Evolutionary conservation across 2,888 invertebrate genomes (phyloP), one percentile per base, ranked within the genome.

Genomic region (Callinectes sapidus): DNA sequence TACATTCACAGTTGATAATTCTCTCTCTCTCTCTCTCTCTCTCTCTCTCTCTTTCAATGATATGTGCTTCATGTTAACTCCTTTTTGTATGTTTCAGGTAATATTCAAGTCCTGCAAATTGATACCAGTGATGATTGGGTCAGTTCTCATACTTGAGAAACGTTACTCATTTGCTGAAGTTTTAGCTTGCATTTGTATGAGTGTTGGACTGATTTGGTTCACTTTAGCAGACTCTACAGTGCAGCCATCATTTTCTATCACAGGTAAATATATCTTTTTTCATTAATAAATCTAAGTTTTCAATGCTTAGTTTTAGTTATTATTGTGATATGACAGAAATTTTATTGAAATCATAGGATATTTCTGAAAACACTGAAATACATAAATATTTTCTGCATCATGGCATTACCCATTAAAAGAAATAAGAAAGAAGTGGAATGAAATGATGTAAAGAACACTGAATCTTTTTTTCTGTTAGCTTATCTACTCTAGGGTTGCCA

Each of bases 21-120:
- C 77, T 77, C 77, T 77, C 77, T 77, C 77, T 77, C 77, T 77
- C 77, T 77, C 77, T 77, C 77, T 77, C 77, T 77, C 77, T 77
- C 77, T 77, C 77, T 77, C 18, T 61, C 61, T 61, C 23, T 61
- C 23, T 23, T 23, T 61, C 18, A 28, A 28, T 71, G 28, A 28
- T 35, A 54, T 3, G 42, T 88, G 18, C 23, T 61, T 48, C 35
- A 42, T 87, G 13, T 88, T 13, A 28, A 28, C 23, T 89, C 10
- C 16, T 18, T 61, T 48, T 55, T 28, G 39, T 87, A 54, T 3
- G 77, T 91, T 90, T 71, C 95, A 96, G 96, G 97, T 99, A 85
- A 99, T 99, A 95, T 99, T 99, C 95, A 99, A 99, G 96, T 99
- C 99, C 95, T 99, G 99, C 96, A 99, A 99, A 96, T 96, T 99